These are phyloP conservation scores for Ectemnius cavifrons DNA, from an alignment of 2,888 invertebrate genomes.

Conservation along the genomic window DNA sequence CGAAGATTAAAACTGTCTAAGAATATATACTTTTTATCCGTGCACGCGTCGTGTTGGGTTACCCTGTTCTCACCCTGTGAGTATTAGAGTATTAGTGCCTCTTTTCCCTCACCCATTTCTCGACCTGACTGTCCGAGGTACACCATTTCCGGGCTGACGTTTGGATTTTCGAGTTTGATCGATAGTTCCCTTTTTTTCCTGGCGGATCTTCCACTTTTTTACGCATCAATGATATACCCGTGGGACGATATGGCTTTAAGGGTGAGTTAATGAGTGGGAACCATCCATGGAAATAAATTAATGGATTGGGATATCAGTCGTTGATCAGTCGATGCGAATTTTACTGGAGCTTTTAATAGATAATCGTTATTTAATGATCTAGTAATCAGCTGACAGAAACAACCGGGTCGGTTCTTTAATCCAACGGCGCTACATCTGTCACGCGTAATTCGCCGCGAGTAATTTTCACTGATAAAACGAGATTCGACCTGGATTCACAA, in stretches of 20 bases:
- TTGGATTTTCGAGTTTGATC: constrained; percentile 58
- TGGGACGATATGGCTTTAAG: constrained; percentile 25
- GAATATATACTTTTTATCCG: constrained; percentile 31
- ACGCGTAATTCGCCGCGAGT: background rate
- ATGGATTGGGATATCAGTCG: background rate
- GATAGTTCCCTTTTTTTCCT: constrained; percentile 59
- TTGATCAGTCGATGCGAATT: too few species aligned
- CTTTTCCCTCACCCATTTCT: constrained; percentile 43
- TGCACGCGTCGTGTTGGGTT: constrained; percentile 59
- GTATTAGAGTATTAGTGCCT: constrained; percentile 60
- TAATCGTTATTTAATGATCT: too few species aligned
- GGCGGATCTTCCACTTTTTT: background rate
- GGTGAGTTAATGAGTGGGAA: background rate
- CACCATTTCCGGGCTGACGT: constrained; percentile 49
- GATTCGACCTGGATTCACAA: constrained; percentile 41
- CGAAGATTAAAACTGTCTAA: constrained; percentile 37
- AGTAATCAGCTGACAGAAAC: too few species aligned
- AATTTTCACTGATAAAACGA: constrained; percentile 26
- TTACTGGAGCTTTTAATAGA: too few species aligned
- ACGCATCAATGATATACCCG: constrained; percentile 32
- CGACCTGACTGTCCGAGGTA: constrained; percentile 17
- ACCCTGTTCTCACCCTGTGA: constrained; percentile 50
- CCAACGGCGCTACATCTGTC: too few species aligned
- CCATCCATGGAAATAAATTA: background rate
- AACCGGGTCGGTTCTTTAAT: too few species aligned